Conservation (phyloP, 1,140 invertebrate species). For the Prorops nasuta region DNA sequence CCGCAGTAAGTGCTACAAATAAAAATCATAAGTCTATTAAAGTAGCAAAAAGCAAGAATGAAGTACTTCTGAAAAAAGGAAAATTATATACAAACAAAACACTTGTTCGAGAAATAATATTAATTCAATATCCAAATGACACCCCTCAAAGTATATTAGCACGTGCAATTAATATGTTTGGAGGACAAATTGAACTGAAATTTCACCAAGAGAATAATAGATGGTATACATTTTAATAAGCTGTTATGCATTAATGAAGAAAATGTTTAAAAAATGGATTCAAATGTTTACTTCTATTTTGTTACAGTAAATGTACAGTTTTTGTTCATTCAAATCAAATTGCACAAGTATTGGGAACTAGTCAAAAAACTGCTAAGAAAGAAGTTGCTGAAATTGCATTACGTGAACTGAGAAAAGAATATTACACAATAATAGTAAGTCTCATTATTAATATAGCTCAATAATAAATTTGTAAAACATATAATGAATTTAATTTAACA, state of each 20-base stretch:
- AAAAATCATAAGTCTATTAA: conserved; percentile 1
- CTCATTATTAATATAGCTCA: neutral
- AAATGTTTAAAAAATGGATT: neutral
- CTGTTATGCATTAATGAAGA: neutral
- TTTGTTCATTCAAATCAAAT: conserved; percentile 45
- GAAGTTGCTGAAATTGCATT: conserved; percentile 49
- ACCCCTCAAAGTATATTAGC: conserved; percentile 31
- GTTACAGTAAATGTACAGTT: conserved; percentile 33
- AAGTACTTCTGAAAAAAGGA: conserved; percentile 21
- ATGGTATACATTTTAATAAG: conserved; percentile 16
- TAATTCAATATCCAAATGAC: conserved; percentile 40
- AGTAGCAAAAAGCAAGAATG: conserved; percentile 4
- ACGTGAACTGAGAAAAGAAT: conserved; percentile 48
- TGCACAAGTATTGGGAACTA: conserved; percentile 31
- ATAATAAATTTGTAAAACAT: neutral
- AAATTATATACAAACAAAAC: conserved; percentile 13
- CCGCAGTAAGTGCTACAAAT: conserved; percentile 5
- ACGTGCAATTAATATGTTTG: conserved; percentile 26
- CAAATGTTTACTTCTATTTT: neutral
- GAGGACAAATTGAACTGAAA: conserved; percentile 36
- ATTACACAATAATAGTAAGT: conserved; percentile 59
- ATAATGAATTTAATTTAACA: neutral
- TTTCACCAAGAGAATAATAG: conserved; percentile 10
- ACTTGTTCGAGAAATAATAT: conserved; percentile 37
- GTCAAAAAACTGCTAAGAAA: conserved; percentile 50